phyloP scores from a whole-genome alignment of 2,113 vertebrate genomes.

The Pseudois nayaur region DNA sequence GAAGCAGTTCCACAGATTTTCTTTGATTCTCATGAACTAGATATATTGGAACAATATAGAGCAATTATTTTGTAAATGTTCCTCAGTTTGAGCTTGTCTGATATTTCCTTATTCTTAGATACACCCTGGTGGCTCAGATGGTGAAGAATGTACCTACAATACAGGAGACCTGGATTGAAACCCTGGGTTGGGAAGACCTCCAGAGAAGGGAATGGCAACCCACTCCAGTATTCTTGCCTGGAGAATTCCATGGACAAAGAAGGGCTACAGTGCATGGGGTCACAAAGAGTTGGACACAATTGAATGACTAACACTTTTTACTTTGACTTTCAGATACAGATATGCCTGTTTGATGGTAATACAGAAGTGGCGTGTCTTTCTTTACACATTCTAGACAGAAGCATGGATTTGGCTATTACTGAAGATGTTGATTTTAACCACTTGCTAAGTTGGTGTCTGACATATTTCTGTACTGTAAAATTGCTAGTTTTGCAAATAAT shows the following conservation, averaged over 20 bases:
- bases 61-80: not conserved
- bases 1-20: not conserved
- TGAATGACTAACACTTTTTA: not conserved
- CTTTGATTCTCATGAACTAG: not conserved
- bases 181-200: not conserved
- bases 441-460: not conserved
- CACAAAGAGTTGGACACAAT: not conserved
- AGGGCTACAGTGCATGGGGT: not conserved
- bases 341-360: not conserved
- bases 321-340: not conserved
- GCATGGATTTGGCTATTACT: not conserved
- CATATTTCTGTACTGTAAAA: not conserved
- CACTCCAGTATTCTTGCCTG: not conserved
- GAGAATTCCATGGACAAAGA: not conserved
- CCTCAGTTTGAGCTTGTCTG: not conserved
- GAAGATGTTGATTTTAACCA: not conserved
- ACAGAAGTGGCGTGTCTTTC: not conserved
- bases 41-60: not conserved
- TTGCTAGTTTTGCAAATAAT: not conserved
- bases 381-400: not conserved
- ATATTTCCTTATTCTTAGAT: not conserved
- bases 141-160: not conserved
- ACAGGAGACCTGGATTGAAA: not conserved
- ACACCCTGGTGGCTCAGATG: not conserved
- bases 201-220: not conserved